phyloP scores from a whole-genome alignment of 2,888 invertebrate genomes.

The Melanostoma scalare region DNA sequence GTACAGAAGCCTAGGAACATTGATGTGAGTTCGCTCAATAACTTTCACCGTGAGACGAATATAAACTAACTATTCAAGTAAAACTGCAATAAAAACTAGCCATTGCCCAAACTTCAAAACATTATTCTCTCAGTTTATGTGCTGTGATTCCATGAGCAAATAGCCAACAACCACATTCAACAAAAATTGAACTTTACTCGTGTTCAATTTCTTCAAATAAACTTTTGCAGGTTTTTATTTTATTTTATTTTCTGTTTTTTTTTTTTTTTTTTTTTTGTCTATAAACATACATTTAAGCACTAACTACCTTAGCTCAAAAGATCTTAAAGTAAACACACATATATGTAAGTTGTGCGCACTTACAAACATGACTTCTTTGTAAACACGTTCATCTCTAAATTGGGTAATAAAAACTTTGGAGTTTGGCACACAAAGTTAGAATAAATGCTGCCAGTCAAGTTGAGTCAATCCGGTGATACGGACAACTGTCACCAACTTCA shows the following conservation, averaged over 20 bases:
- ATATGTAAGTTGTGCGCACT: constrained; percentile 37
- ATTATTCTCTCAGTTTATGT: not conserved
- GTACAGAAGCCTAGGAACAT: too few relatives aligned
- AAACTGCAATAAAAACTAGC: too few relatives aligned
- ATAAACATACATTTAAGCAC: constrained; percentile 27
- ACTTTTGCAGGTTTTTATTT: constrained; percentile 3
- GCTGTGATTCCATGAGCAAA: not conserved
- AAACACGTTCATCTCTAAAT: constrained; percentile 38
- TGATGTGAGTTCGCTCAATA: too few relatives aligned
- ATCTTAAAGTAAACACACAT: constrained; percentile 48
- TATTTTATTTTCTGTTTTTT: not conserved
- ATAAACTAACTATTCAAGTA: too few relatives aligned
- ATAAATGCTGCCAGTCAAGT: constrained; percentile 38
- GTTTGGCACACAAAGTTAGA: constrained; percentile 10
- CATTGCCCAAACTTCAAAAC: not conserved
- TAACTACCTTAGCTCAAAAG: constrained; percentile 46
- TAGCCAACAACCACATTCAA: not conserved
- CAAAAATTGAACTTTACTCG: constrained; percentile 28
- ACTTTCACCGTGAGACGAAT: too few relatives aligned
- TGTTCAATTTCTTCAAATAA: not conserved
- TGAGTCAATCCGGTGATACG: constrained; percentile 43
- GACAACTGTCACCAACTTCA: constrained; percentile 56
- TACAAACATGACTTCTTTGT: constrained; percentile 39
- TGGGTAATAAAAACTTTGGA: constrained; percentile 41
- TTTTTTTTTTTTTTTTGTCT: not conserved